Percentiles rank a stretch among this genome's conserved stretches.
phyloP scores from a whole-genome alignment of 2,888 invertebrate genomes.

The Xiphydria camelus region DNA sequence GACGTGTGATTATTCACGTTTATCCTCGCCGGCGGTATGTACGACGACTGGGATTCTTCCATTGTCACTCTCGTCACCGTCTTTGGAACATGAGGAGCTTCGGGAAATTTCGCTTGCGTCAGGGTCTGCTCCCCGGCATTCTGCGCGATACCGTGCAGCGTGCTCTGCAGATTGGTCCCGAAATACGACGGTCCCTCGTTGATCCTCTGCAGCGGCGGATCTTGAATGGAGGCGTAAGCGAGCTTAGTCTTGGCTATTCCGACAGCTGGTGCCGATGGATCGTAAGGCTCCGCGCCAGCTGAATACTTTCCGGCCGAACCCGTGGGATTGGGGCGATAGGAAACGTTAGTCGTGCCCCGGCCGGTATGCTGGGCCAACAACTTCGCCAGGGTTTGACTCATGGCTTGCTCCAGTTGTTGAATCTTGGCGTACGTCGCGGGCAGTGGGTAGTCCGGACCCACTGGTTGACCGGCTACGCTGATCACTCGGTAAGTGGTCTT shows the following conservation, averaged over 20 bases:
- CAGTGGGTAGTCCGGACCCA: constrained; percentile 37
- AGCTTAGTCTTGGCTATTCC: constrained; percentile 44
- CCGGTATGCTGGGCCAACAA: constrained; percentile 37
- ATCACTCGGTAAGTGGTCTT: constrained; percentile 43
- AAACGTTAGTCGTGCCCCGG: constrained; percentile 14
- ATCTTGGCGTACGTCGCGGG: constrained; percentile 36
- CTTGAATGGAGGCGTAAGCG: too few species aligned
- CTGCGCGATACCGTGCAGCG: not conserved
- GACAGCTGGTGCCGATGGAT: constrained; percentile 12
- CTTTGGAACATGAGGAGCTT: constrained; percentile 28
- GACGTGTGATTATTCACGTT: constrained; percentile 21
- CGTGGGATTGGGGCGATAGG: constrained; percentile 6
- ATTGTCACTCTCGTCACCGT: constrained; percentile 32
- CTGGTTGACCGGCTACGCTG: constrained; percentile 41
- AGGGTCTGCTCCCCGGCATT: not conserved
- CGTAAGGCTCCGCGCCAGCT: constrained; percentile 14
- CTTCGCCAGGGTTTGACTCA: constrained; percentile 43
- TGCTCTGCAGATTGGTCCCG: not conserved
- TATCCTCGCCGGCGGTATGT: constrained; percentile 34
- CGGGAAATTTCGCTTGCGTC: too few species aligned
- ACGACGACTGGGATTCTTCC: constrained; percentile 37
- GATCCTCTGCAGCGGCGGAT: too few species aligned
- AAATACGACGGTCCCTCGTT: too few species aligned
- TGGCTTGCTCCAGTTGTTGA: constrained; percentile 46
- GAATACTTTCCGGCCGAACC: not conserved